Percentiles rank a stretch among this genome's conserved stretches.
Conservation (phyloP, 2,797 vertebrate species). For the Mormyrus proboscirostris region DNA sequence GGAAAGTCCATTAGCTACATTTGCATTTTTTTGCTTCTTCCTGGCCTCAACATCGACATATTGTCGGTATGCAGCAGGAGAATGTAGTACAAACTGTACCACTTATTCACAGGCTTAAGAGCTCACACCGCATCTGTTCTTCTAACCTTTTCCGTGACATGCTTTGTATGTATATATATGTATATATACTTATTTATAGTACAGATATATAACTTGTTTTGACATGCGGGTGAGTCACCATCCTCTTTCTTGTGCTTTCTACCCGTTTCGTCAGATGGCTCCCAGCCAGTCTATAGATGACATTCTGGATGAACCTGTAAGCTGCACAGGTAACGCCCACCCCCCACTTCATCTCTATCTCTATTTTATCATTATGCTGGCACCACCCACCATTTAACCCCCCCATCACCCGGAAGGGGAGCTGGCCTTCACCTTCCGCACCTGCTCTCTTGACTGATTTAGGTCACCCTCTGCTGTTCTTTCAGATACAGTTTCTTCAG, state of each 20-base stretch:
- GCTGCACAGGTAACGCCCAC: slow-evolving; percentile 52
- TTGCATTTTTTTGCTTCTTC: neutral
- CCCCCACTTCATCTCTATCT: neutral
- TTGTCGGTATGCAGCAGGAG: neutral
- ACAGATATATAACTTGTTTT: neutral
- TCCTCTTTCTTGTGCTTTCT: slow-evolving; percentile 12
- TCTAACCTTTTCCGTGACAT: neutral
- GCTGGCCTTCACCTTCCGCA: neutral
- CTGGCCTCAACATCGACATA: neutral
- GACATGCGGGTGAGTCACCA: neutral
- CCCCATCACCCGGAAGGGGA: neutral
- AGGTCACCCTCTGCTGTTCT: neutral
- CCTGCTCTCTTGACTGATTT: neutral
- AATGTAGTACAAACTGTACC: neutral
- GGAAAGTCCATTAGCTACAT: neutral
- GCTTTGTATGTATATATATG: neutral
- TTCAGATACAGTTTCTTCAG: slow-evolving; percentile 43
- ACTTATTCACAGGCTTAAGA: neutral
- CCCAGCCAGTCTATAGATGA: slow-evolving; percentile 77
- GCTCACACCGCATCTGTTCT: neutral
- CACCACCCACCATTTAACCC: neutral
- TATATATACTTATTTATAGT: neutral
- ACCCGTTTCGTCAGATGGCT: slow-evolving; percentile 64
- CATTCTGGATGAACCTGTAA: slow-evolving; percentile 70
- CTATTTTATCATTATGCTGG: neutral